Conservation (phyloP, 2,888 invertebrate species). For the Sisyra nigra region DNA sequence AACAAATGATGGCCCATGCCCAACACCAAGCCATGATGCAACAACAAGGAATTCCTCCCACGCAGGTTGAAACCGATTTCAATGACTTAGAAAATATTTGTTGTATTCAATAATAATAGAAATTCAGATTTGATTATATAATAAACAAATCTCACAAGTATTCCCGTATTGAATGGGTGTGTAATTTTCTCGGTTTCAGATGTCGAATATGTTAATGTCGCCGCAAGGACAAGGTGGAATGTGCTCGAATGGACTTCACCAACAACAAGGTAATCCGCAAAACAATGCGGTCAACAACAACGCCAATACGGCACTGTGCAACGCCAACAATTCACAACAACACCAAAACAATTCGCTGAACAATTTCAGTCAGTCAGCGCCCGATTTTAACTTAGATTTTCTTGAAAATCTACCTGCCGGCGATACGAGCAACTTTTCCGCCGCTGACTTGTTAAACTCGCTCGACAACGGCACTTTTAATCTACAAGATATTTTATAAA, state of each 20-base stretch:
- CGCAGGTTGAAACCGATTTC: conserved; percentile 21
- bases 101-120: background rate
- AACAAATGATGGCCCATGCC: conserved; percentile 31
- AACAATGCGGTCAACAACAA: conserved; percentile 18
- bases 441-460: conserved; percentile 69
- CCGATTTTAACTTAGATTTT: conserved; percentile 71
- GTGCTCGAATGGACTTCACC: conserved; percentile 14
- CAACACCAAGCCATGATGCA: conserved; percentile 33
- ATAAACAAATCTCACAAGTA: conserved; percentile 2
- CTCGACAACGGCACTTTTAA: conserved; percentile 62
- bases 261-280: conserved; percentile 16
- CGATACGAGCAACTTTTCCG: conserved; percentile 60
- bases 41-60: conserved; percentile 23
- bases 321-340: conserved; percentile 16
- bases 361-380: conserved; percentile 32
- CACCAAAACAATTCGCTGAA: conserved; percentile 23
- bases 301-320: conserved; percentile 17
- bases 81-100: conserved; percentile 2
- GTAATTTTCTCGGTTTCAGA: conserved; percentile 22
- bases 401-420: conserved; percentile 64
- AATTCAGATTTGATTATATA: background rate
- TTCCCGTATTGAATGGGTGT: background rate
- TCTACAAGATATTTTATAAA: conserved; percentile 21
- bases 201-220: conserved; percentile 51
- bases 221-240: conserved; percentile 50